Evolutionary conservation across 2,888 invertebrate genomes (phyloP), one percentile per base, ranked within the genome.

Genomic region (Caenorhabditis sp.): DNA sequence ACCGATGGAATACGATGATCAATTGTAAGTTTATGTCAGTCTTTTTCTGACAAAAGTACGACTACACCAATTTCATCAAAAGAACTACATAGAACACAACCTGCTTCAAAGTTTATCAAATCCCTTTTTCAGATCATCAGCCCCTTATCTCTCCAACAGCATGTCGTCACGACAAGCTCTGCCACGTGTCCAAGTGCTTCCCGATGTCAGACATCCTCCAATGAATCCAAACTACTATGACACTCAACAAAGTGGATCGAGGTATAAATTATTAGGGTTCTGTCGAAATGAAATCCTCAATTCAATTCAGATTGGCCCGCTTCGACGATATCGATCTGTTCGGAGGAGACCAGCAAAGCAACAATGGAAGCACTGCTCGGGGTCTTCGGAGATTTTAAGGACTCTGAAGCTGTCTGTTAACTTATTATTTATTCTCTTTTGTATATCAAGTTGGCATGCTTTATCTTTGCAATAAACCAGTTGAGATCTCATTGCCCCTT

Each of bases 321-420:
- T 61, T 76, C 67, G 51, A 67, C 26, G 76, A 67, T 32, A 26
- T 72, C 20, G 72, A 72, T 51, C 37, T 61, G 24, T 76, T 76
- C 47, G 61, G 61, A n/a, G n/a, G n/a, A 4, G 76, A 76, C 32
- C 32, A 60, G 26, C 32, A 61, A 15, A 67, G 67, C 53, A 76
- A 67, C 37, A 60, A 76, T 20, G 67, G 67, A 53, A 76, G 76
- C 55, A 76, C 76, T 53, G 35, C 44, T 44, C 56, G 76, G 28
- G 76, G 76, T 15, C 76, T 76, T 53, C 76, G 76, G 5, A 60
- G 76, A 65, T 28, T 51, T 4, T 32, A 9, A 32, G 9, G 4
- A 4, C 32, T n/a, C n/a, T n/a, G n/a, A n/a, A n/a, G n/a, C 18
- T 76, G 32, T 61, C 44, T 18, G 28, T 6, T 50, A 35, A 28